Base-by-base conservation (phyloP, 2,888 invertebrate genomes). In the Tetranychus truncatus region DNA sequence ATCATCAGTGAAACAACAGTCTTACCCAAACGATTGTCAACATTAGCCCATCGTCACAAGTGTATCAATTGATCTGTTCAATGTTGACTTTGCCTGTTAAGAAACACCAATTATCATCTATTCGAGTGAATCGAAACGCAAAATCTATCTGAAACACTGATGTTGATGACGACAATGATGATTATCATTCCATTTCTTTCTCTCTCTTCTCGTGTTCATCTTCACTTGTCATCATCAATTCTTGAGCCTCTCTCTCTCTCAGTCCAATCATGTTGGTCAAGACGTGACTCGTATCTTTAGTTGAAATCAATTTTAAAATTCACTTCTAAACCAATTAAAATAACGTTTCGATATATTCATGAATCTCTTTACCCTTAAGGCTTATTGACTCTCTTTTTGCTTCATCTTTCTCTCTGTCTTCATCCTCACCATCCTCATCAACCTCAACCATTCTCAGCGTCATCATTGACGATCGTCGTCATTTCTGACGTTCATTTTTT, bases 211-310 rank as follows among this genome's bases (percentile, higher is more conserved):
- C 2, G 24, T 34, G 34, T 34, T 34, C 34, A 34, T 34, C 34
- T 34, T 34, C 34, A 34, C 34, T 34, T 34, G 34, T 34, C 34
- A 34, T 34, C 34, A 34, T 34, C 34, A 34, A 34, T 34, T 34
- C 34, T 34, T 34, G 34, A 34, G 34, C 34, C 34, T 34, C 34
- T 34, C 34, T 34, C 34, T 34, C 34, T 34, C 34, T 34, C 55
- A 15, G 55, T 55, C 55, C 11, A 55, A 55, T 9, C 55, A 55
- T 55, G 55, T 55, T 55, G 55, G 55, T 55, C 55, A 55, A 55
- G 55, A 55, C 55, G 55, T 55, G 55, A 55, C 55, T 55, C 55
- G 55, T 55, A 55, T 55, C 55, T 55, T 55, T 55, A 55, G 55
- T 55, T 55, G 9, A 55, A 6, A 55, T 55, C 55, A 55, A 55